Percentiles rank a stretch among this genome's conserved stretches.
phyloP scores from a whole-genome alignment of 2,797 vertebrate species.

The Urosaurus nigricauda region DNA sequence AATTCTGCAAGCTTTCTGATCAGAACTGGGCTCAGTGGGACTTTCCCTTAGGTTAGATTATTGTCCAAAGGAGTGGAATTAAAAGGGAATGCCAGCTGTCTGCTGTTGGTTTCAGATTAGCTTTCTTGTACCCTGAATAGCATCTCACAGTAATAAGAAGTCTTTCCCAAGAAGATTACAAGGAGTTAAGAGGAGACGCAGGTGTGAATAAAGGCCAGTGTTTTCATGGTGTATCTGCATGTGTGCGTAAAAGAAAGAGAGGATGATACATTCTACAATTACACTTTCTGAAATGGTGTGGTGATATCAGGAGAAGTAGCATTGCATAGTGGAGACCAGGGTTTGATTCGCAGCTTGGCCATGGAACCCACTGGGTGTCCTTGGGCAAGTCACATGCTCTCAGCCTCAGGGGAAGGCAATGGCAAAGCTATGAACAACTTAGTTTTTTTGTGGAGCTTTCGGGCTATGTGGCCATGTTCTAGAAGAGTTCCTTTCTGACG shows the following conservation, averaged over 20 bases:
- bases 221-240: background rate
- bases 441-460: no score
- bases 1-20: background rate
- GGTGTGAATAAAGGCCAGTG: background rate
- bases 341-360: no score
- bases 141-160: background rate
- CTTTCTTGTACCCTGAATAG: background rate
- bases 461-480: no score
- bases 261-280: background rate
- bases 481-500: no score
- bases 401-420: no score
- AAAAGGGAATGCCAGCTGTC: background rate
- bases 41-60: background rate
- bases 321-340: no score
- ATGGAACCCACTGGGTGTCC: no score
- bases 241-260: background rate
- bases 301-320: background rate
- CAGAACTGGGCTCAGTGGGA: background rate
- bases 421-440: no score
- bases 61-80: background rate
- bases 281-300: background rate
- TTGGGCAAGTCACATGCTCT: no score
- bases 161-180: background rate
- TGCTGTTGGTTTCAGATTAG: background rate
- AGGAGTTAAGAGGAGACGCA: background rate